Base-by-base conservation (phyloP, 2,797 vertebrate genomes). In the Aeoliscus strigatus region DNA sequence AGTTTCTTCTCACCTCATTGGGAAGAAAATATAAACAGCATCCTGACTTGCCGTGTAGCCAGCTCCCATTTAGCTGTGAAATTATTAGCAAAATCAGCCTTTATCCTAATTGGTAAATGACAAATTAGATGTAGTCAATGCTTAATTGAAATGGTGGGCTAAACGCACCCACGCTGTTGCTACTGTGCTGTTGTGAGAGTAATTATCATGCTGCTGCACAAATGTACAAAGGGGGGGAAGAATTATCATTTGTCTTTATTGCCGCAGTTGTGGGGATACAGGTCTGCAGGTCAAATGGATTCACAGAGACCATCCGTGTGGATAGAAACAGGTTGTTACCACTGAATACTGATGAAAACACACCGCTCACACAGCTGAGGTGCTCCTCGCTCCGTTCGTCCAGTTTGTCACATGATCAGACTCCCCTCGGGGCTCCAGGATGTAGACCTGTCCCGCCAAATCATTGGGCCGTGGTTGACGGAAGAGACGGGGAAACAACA, bases 171-270 rank as follows among this genome's bases (percentile, higher is more conserved):
- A 64, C 48, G 43, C 71, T 65, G 68, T 59, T 67, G 62, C 55
- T 45, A 48, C 53, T 36, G 29, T n/a, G n/a, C n/a, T n/a, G n/a
- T n/a, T 33, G 64, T 29, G 49, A 70, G 63, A 70, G 55, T 77
- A 75, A 77, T 75, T 67, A 75, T 52, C 48, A 75, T 78, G 65
- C 60, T 46, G 49, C 64, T 56, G 28, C 42, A 44, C 51, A 27
- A 51, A 73, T 57, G 36, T 73, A 69, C 54, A 39, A 45, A 65
- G 51, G 45, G 58, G 59, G 51, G 47, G 51, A 27, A 25, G 58
- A 73, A 51, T 66, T 40, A 77, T 70, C 60, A 75, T 80, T 77
- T 66, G 59, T 82, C 78, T 75, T 81, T 70, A 77, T 80, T 69
- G 63, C 65, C 30, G 39, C 37, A 62, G 39, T 65, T 52, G 52